These are phyloP conservation scores for Epinephelus coioides DNA, from an alignment of 2,797 vertebrate species.

Conservation along the genomic window DNA sequence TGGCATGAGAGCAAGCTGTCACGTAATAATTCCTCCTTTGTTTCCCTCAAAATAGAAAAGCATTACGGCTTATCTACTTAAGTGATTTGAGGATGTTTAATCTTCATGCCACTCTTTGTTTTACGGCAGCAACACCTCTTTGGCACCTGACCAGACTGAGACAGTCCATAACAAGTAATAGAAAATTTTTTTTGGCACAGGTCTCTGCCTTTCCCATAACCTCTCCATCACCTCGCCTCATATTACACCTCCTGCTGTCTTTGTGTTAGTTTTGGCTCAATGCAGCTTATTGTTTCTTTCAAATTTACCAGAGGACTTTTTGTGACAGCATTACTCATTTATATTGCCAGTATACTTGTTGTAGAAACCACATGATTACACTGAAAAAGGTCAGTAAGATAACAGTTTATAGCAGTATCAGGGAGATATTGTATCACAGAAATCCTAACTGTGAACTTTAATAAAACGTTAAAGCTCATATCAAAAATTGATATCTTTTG, in stretches of 20 bases:
- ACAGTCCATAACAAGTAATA: conserved; percentile 4
- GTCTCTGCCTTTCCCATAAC: conserved; percentile 28
- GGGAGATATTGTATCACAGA: neutral
- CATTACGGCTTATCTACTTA: neutral
- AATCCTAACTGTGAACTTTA: neutral
- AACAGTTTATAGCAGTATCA: neutral
- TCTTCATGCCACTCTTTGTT: conserved; percentile 1
- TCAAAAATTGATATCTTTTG: neutral
- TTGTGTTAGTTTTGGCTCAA: conserved; percentile 34
- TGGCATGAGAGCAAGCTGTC: neutral
- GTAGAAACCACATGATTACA: neutral
- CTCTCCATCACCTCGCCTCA: conserved; percentile 36
- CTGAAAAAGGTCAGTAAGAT: neutral
- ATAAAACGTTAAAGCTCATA: neutral
- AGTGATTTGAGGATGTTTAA: conserved; percentile 8
- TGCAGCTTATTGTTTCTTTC: conserved; percentile 21
- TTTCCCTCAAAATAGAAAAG: neutral
- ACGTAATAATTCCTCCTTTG: neutral
- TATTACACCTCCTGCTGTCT: neutral
- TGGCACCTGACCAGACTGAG: conserved; percentile 15
- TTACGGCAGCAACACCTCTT: conserved; percentile 6
- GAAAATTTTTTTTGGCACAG: conserved; percentile 29
- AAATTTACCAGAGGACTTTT: neutral
- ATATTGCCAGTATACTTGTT: neutral
- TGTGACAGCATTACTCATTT: neutral